Evolutionary conservation across 1,140 invertebrate species (phyloP).

Genomic region (Drosophila pruinosa): DNA sequence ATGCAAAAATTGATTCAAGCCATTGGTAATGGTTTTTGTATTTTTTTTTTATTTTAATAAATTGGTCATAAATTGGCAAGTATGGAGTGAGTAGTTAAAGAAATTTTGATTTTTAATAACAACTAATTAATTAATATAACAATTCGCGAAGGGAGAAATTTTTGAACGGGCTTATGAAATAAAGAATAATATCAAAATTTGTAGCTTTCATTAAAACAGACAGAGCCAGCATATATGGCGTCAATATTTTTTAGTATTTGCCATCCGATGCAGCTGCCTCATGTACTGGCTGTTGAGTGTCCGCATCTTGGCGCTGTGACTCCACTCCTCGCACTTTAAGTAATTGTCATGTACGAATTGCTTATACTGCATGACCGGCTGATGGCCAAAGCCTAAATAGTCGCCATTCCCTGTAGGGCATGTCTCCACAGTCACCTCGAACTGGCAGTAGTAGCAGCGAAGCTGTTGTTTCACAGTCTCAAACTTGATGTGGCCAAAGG

Average conservation of each 20-base stretch:
- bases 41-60: background rate
- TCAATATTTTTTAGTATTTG: no score
- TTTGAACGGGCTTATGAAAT: no score
- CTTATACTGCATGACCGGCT: conserved; percentile 39
- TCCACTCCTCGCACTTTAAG: background rate
- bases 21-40: background rate
- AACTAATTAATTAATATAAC: no score
- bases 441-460: conserved; percentile 64
- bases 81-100: no score
- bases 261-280: background rate
- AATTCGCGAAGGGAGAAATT: no score
- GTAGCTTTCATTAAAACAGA: no score
- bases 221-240: no score
- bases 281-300: conserved; percentile 34
- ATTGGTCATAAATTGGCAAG: background rate
- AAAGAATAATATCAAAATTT: no score
- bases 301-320: conserved; percentile 50
- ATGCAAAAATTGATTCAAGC: background rate
- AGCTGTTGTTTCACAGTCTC: conserved; percentile 4
- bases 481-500: conserved; percentile 40
- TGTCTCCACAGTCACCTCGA: conserved; percentile 50
- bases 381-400: conserved; percentile 24
- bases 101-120: no score
- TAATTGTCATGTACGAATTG: conserved; percentile 40
- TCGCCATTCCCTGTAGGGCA: background rate